Percentiles rank a stretch among this genome's conserved stretches.
Conservation (phyloP, 2,113 vertebrate species). For the Varanus salvator region DNA sequence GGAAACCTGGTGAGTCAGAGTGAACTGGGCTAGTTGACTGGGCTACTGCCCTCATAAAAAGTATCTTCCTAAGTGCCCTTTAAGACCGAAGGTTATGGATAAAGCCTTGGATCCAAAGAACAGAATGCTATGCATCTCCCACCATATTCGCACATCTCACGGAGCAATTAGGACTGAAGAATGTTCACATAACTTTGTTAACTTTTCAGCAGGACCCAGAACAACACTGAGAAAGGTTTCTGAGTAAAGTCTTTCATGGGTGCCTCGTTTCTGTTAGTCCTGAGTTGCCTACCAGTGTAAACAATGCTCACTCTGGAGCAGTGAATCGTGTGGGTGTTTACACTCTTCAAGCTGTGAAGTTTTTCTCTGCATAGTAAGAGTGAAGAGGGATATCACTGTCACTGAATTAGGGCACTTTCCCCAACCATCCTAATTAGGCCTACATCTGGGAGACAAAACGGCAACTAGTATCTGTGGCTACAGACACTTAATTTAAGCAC, state of each 20-base stretch:
- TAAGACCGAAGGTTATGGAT: not conserved
- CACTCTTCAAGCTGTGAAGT: not conserved
- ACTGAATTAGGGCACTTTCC: not conserved
- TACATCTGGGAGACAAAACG: not conserved
- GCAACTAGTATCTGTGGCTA: not conserved
- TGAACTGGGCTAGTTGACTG: too few species aligned
- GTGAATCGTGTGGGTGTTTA: not conserved
- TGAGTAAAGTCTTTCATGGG: too few species aligned
- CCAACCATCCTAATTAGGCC: too few species aligned
- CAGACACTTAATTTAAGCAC: not conserved
- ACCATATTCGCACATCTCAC: not conserved
- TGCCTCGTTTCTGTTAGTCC: not conserved
- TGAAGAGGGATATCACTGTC: not conserved
- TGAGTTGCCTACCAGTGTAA: not conserved
- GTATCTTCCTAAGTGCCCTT: not conserved
- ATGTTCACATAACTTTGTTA: not conserved
- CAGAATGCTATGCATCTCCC: not conserved
- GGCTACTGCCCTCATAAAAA: not conserved
- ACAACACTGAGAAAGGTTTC: not conserved
- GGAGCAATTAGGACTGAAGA: not conserved
- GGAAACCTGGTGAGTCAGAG: too few species aligned
- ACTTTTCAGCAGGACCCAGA: not conserved
- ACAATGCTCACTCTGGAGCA: not conserved
- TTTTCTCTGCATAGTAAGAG: not conserved
- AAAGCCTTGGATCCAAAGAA: not conserved